Evolutionary conservation across 2,797 vertebrate species (phyloP), one percentile per base, ranked within the genome.

Genomic region (Pampus argenteus): DNA sequence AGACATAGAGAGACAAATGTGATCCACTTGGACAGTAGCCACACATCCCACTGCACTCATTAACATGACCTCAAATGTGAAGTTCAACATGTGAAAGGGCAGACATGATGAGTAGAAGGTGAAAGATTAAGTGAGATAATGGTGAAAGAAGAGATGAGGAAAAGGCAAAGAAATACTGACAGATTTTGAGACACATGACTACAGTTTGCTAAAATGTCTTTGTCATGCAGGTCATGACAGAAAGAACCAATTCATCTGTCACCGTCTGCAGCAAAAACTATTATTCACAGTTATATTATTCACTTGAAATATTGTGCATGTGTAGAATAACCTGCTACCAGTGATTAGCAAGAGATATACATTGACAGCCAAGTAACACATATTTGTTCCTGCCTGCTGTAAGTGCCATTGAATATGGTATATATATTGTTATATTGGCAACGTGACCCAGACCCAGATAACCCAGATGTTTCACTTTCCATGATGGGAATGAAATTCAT

Each of bases 31-130:
- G 10, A 20, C 40, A 18, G 17, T 17, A 62, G 20, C 28, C 17
- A 17, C 57, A 61, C 56, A 57, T 20, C 47, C 45, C 50, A 25
- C 45, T 74, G 34, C 45, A 38, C 52, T 56, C 45, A 57, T 71
- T 65, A 67, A 42, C 62, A 55, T 40, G 45, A 23, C 28, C 54
- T 66, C 71, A 48, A 69, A 56, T 64, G 49, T 48, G 73, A 55
- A 29, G 8, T n/a, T n/a, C 34, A 18, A 38, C 38, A 61, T 5
- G 50, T 2, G 3, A 28, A 14, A n/a, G 47, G 14, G 56, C 40
- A 44, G 17, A 44, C 40, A 23, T 3, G 20, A 15, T 5, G 17
- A 9, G 2, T 1, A 7, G n/a, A 70, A 26, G 26, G 15, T 23
- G 40, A 8, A 3, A 50, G 1, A 68, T 50, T 26, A 22, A 61